Conservation (phyloP, 1,140 invertebrate genomes). For the Hydropsyche tenuis region DNA sequence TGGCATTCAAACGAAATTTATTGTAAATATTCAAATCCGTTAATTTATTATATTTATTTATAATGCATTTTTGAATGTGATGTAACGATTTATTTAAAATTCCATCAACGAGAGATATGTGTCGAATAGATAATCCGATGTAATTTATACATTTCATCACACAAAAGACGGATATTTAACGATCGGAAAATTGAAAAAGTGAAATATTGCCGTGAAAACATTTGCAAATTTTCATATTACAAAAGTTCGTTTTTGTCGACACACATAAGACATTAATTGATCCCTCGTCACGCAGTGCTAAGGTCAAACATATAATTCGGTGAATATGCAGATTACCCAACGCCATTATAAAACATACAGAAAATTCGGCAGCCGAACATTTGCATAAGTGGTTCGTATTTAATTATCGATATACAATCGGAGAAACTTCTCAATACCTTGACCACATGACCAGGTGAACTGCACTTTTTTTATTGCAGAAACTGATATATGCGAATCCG, state of each 20-base stretch:
- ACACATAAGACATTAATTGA: not conserved
- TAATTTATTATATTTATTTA: not conserved
- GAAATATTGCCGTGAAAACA: not conserved
- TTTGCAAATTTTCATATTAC: no score
- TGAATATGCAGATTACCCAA: constrained; percentile 35
- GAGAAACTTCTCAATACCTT: not conserved
- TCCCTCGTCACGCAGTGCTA: constrained; percentile 23
- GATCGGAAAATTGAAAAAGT: no score
- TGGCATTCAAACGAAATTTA: not conserved
- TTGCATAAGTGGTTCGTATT: constrained; percentile 34
- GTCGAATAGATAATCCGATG: no score
- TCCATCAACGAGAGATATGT: no score
- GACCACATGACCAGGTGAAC: constrained; percentile 23
- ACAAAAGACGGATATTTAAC: no score
- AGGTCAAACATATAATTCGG: constrained; percentile 35
- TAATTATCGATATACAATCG: constrained; percentile 30
- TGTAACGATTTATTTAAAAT: no score
- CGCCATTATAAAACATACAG: constrained; percentile 14
- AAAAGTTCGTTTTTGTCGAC: no score
- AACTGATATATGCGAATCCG: no score
- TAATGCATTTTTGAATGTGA: no score
- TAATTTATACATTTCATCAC: no score
- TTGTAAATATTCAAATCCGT: not conserved
- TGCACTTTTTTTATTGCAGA: no score
- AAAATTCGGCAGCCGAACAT: constrained; percentile 27